Evolutionary conservation across 2,113 vertebrate species (phyloP).

Genomic region (Probosciger aterrimus): DNA sequence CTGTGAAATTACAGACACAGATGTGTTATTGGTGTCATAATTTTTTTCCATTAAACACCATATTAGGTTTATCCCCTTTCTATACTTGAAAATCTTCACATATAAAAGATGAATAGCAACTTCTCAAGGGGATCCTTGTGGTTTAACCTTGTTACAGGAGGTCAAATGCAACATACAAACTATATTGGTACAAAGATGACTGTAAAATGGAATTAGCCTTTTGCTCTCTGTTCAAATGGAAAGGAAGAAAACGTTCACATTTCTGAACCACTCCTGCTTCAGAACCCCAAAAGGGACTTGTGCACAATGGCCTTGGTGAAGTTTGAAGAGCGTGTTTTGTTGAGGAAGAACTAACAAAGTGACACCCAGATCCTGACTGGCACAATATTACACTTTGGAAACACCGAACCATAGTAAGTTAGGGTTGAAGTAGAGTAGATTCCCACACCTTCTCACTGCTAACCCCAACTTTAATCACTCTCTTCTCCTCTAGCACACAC

Average conservation of each 20-base stretch:
- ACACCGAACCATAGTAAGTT: rapidly evolving
- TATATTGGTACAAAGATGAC: slow-evolving; percentile 6
- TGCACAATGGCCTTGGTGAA: rapidly evolving
- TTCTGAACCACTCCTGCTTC: not conserved
- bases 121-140: slow-evolving; percentile 32
- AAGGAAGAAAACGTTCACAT: not conserved
- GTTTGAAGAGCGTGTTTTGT: not conserved
- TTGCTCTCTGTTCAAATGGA: not conserved
- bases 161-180: slow-evolving; percentile 16
- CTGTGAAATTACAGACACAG: slow-evolving; percentile 69
- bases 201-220: slow-evolving; percentile 42
- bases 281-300: not conserved
- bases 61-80: slow-evolving; percentile 64
- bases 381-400: not conserved
- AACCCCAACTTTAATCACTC: not conserved
- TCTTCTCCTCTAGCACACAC: rapidly evolving
- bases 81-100: slow-evolving; percentile 68
- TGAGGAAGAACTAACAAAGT: not conserved
- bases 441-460: not conserved
- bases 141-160: slow-evolving; percentile 47
- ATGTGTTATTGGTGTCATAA: slow-evolving; percentile 59
- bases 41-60: slow-evolving; percentile 52
- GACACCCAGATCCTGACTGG: not conserved
- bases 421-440: not conserved
- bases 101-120: slow-evolving; percentile 62